Base-by-base conservation (phyloP, 1,140 invertebrate species). In the Ceratitis capitata region DNA sequence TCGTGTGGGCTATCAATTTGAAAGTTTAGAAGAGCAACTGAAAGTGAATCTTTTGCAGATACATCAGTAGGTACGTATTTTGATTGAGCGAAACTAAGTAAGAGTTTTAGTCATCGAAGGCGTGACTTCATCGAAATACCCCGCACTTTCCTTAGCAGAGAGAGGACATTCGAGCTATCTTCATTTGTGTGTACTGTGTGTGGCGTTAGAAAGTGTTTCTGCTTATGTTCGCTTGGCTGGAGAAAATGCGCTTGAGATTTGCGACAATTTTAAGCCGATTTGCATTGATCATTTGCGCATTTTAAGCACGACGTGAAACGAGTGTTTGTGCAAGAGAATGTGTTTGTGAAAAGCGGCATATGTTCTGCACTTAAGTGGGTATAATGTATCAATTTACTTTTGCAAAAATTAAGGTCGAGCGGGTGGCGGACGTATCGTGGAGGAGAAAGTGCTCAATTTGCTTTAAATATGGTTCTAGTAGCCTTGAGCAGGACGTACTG, bases 261-360 rank as follows among this genome's bases (percentile, higher is more conserved):
- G 69, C 69, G 69, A 47, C 69, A 78, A 23, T 47, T 78, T 78
- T 78, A 78, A 78, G 69, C 69, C 69, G 69, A 78, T 78, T 78
- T 78, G 69, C 69, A 78, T 78, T 45, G 69, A 78, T 78, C 39
- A 78, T 78, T 78, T 78, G 69, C 39, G 19, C n/a, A 69, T 69
- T 69, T 69, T 69, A n/a, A 26, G 64, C 64, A 32, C n/a, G 16
- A 69, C 64, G 7, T n/a, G n/a, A n/a, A 69, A n/a, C 64, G 16
- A 78, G 69, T 45, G 39, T 26, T n/a, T 53, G 49, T 53, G 32
- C 12, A 9, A 42, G 39, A 42, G 19, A 47, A 19, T 12, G 69
- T 78, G 69, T 45, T 35, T 78, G 69, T 45, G 69, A 78, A 78
- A 19, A 6, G 19, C 9, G 19, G 69, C 69, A 78, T n/a, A 78